Percentiles rank a stretch among this genome's conserved stretches.
These are phyloP conservation scores for Larimichthys crocea DNA, from an alignment of 2,113 vertebrate genomes.

Conservation along the genomic window DNA sequence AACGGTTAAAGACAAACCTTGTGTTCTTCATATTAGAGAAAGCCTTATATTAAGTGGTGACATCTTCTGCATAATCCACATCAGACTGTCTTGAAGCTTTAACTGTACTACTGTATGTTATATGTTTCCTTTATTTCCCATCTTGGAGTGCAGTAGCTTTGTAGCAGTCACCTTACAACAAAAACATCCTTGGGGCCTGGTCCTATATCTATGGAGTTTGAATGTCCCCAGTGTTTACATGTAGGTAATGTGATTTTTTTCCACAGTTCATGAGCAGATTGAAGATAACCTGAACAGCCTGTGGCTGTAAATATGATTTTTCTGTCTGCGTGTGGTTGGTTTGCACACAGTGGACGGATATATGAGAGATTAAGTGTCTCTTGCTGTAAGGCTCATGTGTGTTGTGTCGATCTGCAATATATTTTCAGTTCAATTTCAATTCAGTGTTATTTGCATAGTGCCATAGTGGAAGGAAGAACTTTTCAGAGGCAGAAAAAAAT, in stretches of 20 bases:
- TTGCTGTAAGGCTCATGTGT: neutral
- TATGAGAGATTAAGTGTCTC: neutral
- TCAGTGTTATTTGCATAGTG: too few relatives aligned
- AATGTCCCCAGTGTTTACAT: neutral
- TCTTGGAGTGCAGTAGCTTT: neutral
- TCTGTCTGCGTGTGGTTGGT: neutral
- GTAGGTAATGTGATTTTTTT: neutral
- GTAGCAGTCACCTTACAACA: neutral
- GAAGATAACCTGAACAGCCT: neutral
- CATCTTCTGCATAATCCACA: neutral
- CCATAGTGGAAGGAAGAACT: too few relatives aligned
- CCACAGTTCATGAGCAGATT: neutral
- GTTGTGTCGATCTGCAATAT: neutral
- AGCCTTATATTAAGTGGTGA: neutral
- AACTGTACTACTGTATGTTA: neutral
- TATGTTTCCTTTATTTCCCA: neutral
- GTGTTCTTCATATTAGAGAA: neutral
- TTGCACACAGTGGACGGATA: neutral
- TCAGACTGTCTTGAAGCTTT: neutral
- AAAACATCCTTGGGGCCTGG: neutral
- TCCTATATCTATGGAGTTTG: neutral
- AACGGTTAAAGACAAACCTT: constrained; percentile 3
- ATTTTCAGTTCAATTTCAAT: neutral
- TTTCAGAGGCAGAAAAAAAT: neutral
- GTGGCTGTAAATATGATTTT: neutral